Evolutionary conservation across 1,140 invertebrate species (phyloP), one percentile per base, ranked within the genome.

Genomic region (Lerema accius): DNA sequence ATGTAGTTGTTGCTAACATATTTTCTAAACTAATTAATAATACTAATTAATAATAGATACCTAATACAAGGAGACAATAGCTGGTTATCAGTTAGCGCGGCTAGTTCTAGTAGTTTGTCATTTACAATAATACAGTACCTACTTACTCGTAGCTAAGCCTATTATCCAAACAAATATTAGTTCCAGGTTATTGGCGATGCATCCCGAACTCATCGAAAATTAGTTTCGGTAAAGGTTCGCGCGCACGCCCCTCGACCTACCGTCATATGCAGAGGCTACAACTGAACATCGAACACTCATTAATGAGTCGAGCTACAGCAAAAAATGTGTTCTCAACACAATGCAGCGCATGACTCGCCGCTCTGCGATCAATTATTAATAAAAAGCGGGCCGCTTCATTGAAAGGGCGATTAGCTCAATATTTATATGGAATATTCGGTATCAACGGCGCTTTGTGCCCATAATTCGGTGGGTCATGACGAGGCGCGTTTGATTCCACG

Each of bases 381-480:
- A 90, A 90, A 90, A 90, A 90, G 84, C 86, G 83, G 79, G 83
- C 87, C 82, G 87, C 84, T 85, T 85, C 84, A 90, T 90, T 90
- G 86, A 90, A 90, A 90, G 87, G 86, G 87, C 87, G 87, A 90
- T 90, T 90, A 90, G 87, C 86, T 90, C 87, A 90, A 90, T 90
- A 90, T 90, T 90, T 90, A 90, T 90, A 90, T 90, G 87, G 87
- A 90, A 90, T 90, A 90, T 90, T 89, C 87, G 84, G 86, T 89
- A 90, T 90, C 86, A 90, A 90, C 86, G 87, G 80, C 86, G 80
- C 84, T 86, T 90, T 90, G 87, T 90, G 86, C 71, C 65, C 69
- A 78, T 90, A 90, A 90, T 90, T 90, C 86, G 86, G 86, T 84
- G 81, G 80, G 78, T 80, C 84, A 68, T 90, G 88, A 90, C 88